phyloP scores from a whole-genome alignment of 2,113 vertebrate genomes.

The Rhinoptilus africanus region DNA sequence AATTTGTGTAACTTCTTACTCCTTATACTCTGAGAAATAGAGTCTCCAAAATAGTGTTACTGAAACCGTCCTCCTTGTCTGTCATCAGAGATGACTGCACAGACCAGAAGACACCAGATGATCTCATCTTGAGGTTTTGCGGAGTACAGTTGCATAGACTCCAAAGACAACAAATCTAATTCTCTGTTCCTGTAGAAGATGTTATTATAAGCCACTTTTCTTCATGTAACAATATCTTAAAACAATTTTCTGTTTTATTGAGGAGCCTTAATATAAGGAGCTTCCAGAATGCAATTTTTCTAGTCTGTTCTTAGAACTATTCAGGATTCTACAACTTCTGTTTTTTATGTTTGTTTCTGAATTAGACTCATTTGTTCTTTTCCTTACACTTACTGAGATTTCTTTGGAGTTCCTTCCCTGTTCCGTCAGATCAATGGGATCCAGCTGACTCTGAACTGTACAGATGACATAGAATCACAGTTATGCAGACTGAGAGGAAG shows the following conservation, averaged over 20 bases:
- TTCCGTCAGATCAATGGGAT: not conserved
- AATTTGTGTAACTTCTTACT: not conserved
- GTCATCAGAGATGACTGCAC: not conserved
- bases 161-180: not conserved
- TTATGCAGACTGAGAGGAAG: not conserved
- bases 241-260: not conserved
- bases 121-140: not conserved
- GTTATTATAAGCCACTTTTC: not conserved
- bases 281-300: not conserved
- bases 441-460: not conserved
- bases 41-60: not conserved
- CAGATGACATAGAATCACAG: not conserved
- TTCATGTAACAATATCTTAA: not conserved
- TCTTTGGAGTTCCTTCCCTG: not conserved
- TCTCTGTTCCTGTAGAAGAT: not conserved
- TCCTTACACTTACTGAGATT: not conserved
- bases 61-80: not conserved
- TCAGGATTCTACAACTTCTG: not conserved
- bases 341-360: not conserved
- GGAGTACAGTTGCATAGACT: not conserved
- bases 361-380: not conserved
- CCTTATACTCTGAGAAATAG: not conserved
- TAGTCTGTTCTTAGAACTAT: not conserved
- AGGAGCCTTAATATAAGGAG: not conserved
- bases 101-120: not conserved